A percentile compares a stretch with the other conserved stretches of the same genome.
These are phyloP conservation scores for Zaprionus inermis DNA, from an alignment of 1,140 invertebrate genomes.

Conservation along the genomic window DNA sequence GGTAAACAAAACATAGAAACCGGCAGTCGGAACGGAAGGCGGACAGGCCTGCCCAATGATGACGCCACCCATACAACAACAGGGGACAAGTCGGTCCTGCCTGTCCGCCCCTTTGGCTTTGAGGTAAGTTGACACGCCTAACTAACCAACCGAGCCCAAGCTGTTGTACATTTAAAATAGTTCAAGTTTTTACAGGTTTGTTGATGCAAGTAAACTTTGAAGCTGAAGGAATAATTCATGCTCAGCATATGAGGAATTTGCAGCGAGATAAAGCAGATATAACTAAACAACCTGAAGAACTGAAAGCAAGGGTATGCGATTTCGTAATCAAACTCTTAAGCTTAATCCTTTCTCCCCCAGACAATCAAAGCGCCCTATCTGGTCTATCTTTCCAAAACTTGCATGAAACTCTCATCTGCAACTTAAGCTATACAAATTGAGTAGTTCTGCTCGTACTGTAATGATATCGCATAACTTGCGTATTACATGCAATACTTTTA, in stretches of 20 bases:
- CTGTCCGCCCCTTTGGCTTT: slow-evolving; percentile 8
- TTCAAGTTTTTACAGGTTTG: neutral
- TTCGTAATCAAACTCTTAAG: too few species aligned
- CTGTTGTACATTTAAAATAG: slow-evolving; percentile 1
- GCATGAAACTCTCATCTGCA: neutral
- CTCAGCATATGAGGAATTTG: neutral
- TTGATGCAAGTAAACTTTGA: neutral
- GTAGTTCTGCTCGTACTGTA: neutral
- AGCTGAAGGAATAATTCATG: neutral
- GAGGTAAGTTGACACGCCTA: neutral
- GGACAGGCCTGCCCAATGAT: neutral
- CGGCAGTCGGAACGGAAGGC: slow-evolving; percentile 16
- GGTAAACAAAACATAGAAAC: slow-evolving; percentile 44
- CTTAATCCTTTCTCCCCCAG: too few species aligned
- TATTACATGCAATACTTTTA: neutral
- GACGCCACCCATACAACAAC: slow-evolving; percentile 18
- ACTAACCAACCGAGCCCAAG: neutral
- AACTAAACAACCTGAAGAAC: too few species aligned
- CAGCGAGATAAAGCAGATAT: too few species aligned
- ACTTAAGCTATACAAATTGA: neutral
- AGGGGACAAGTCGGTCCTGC: neutral
- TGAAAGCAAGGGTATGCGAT: too few species aligned
- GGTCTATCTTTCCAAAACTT: neutral
- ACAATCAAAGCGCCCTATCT: neutral
- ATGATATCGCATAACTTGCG: neutral